phyloP scores from a whole-genome alignment of 1,140 invertebrate genomes.

The Brachionus asplanchnoidis region DNA sequence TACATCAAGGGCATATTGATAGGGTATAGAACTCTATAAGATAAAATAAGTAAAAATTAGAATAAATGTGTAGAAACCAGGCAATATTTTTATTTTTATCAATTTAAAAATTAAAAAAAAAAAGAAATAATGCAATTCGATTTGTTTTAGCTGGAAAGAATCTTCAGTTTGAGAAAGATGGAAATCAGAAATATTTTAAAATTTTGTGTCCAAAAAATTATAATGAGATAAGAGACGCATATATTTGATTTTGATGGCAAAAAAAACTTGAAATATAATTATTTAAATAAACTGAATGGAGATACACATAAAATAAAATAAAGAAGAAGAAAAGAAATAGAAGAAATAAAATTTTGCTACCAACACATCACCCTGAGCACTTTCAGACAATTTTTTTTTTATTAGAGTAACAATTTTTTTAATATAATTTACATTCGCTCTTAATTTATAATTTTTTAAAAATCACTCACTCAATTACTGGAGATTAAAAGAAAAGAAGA shows the following conservation, averaged over 20 bases:
- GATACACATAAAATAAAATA: background rate
- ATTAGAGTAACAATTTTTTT: background rate
- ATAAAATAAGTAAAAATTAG: background rate
- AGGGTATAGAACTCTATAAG: too few species aligned
- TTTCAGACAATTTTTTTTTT: conserved; percentile 16
- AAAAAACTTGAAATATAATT: background rate
- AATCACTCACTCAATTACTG: conserved; percentile 14
- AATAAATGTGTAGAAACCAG: background rate
- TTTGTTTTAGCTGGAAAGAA: background rate
- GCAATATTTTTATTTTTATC: conserved; percentile 13
- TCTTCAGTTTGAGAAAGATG: background rate
- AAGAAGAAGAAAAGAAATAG: background rate
- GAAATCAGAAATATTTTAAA: background rate
- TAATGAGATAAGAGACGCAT: background rate
- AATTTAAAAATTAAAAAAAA: conserved; percentile 2
- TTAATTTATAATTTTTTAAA: background rate
- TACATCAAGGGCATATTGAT: too few species aligned
- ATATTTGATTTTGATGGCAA: background rate
- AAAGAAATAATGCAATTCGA: conserved; percentile 6
- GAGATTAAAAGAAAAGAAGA: background rate
- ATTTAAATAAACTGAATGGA: background rate
- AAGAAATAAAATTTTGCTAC: background rate
- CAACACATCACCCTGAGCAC: conserved; percentile 20
- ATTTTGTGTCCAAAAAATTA: background rate
- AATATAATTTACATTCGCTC: conserved; percentile 36